Evolutionary conservation across 1,140 invertebrate species (phyloP).

Genomic region (Metopolophium dirhodum): DNA sequence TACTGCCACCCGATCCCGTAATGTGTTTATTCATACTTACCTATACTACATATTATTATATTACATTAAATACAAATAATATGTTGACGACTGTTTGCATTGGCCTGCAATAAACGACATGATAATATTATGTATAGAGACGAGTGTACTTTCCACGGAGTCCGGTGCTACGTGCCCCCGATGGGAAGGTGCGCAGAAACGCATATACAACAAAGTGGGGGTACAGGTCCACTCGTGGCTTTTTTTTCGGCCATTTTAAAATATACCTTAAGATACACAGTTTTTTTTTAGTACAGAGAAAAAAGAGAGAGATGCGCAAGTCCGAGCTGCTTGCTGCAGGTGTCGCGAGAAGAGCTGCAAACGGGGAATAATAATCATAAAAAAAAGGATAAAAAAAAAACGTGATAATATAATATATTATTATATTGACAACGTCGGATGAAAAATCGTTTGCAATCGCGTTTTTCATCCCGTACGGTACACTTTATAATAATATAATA

Average conservation of each 20-base stretch:
- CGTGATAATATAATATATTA: not conserved
- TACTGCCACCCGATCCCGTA: no score
- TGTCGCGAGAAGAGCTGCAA: not conserved
- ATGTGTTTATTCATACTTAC: no score
- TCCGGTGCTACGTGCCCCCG: no score
- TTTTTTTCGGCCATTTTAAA: not conserved
- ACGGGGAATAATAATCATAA: not conserved
- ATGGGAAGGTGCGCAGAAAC: not conserved
- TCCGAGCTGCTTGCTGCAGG: not conserved
- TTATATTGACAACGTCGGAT: not conserved
- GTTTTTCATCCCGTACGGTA: not conserved
- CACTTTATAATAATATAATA: not conserved
- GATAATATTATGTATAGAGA: no score
- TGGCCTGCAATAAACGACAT: no score
- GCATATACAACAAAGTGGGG: not conserved
- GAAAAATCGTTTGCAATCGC: slow-evolving; percentile 8
- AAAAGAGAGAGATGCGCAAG: not conserved
- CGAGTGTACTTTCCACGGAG: no score
- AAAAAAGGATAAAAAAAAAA: not conserved
- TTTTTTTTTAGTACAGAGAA: not conserved
- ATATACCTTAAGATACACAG: not conserved
- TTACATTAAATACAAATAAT: no score
- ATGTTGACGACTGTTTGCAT: no score
- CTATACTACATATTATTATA: no score
- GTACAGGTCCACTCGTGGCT: no score